Conservation (phyloP, 2,797 vertebrate genomes). For the Lophotriccus pileatus region DNA sequence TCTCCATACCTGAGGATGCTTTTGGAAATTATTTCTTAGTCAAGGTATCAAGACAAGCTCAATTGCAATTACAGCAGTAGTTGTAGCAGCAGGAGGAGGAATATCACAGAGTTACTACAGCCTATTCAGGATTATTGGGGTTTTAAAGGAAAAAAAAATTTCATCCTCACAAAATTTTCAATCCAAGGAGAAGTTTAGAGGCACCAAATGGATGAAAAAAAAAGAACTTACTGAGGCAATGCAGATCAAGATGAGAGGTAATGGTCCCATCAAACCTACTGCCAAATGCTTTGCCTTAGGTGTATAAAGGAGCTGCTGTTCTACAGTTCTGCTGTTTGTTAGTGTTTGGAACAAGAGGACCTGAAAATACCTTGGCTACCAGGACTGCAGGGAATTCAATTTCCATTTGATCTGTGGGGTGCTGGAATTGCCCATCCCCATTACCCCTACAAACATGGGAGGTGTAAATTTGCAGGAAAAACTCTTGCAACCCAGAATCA, state of each 20-base stretch:
- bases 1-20: neutral
- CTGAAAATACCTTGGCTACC: neutral
- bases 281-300: neutral
- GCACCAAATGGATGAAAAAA: neutral
- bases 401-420: neutral
- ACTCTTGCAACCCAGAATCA: neutral
- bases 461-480: neutral
- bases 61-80: neutral
- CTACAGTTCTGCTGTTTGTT: neutral
- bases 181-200: neutral
- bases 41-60: neutral
- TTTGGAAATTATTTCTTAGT: neutral
- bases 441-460: fast-evolving
- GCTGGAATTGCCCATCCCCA: neutral
- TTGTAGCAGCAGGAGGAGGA: neutral
- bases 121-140: neutral
- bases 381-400: neutral
- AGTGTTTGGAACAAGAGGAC: neutral
- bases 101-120: neutral
- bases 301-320: neutral
- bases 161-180: neutral
- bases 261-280: neutral
- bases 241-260: neutral
- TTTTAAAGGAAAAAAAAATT: neutral
- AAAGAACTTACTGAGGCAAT: neutral